Evolutionary conservation across 2,888 invertebrate genomes (phyloP), one percentile per base, ranked within the genome.

Genomic region (Yponomeuta malinellus): DNA sequence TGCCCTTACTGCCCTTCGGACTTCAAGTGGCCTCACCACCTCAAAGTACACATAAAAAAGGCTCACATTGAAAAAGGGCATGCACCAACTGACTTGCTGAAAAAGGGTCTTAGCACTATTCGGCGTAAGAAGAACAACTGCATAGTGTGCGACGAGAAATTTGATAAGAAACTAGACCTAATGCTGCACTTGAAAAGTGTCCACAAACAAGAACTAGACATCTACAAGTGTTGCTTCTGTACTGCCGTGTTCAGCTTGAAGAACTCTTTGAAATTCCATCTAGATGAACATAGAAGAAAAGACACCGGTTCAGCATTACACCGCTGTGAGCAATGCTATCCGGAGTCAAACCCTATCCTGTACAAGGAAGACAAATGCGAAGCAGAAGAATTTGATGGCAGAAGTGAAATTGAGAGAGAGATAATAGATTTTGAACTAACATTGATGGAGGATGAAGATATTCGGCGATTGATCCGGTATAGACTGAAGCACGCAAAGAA

Each of bases 21-120:
- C 29, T 71, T 71, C 15, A 71, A 71, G 29, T 71, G 71, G 71
- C 71, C 71, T 10, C 71, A 71, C 23, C 71, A 71, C 59, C 68
- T 71, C 15, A 71, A 68, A 23, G 67, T 68, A 10, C 71, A 71
- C 43, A 68, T 71, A 10, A 67, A 48, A 31, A 71, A 71, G 59
- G 67, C 68, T 2, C 71, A 71, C 23, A 66, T 70, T 29, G 29
- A 33, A 29, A 48, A 48, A 23, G 66, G 68, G 15, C n/a, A 65
- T 12, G 29, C 70, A 2, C 70, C 65, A 3, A 67, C 43, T n/a
- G 68, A 68, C 48, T 37, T 68, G n/a, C 5, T 69, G 6, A 63
- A 63, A 12, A 69, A 69, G 10, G 69, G 69, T 33, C 63, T 69
- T 1, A 63, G 63, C 15, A 33, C 69, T 1, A 69, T 69, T n/a